Evolutionary conservation across 2,888 invertebrate species (phyloP).

Genomic region (Oscheius myriophilus): DNA sequence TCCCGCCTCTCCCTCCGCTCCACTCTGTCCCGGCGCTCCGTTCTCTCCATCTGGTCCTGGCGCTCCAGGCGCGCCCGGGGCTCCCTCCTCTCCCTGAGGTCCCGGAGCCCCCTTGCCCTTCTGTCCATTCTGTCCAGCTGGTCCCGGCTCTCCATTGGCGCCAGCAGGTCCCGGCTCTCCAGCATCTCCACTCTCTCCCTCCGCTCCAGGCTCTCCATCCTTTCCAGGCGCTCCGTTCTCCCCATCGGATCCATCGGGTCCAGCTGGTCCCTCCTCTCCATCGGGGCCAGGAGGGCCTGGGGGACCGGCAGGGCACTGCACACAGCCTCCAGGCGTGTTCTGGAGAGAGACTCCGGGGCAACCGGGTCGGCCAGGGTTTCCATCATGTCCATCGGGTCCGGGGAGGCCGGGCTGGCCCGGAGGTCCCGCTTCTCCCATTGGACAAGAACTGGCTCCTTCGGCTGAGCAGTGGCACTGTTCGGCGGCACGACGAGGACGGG

Average conservation of each 20-base stretch:
- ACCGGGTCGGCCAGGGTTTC: conserved; percentile 15
- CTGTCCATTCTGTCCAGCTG: conserved; percentile 41
- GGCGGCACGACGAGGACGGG: conserved; percentile 33
- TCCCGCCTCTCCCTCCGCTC: conserved; percentile 40
- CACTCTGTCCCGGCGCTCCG: conserved; percentile 37
- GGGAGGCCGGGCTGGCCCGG: conserved; percentile 46
- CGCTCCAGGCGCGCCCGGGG: conserved; percentile 38
- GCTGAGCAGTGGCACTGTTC: conserved; percentile 46
- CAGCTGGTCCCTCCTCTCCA: not conserved
- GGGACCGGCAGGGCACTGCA: conserved; percentile 4
- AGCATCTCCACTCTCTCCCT: not conserved
- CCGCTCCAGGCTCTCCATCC: conserved; percentile 6
- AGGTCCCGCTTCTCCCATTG: conserved; percentile 54
- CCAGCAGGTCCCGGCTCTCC: not conserved
- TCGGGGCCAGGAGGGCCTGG: not conserved
- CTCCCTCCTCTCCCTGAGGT: conserved; percentile 36
- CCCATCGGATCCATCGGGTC: conserved; percentile 40
- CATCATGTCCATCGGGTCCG: conserved; percentile 30
- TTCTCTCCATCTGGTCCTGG: conserved; percentile 36
- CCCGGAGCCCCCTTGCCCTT: conserved; percentile 38
- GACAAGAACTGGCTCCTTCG: conserved; percentile 41
- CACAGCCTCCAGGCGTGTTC: conserved; percentile 21
- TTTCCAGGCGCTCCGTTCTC: conserved; percentile 3
- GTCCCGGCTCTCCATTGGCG: not conserved
- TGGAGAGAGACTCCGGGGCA: conserved; percentile 34